Conservation (phyloP, 2,888 invertebrate genomes). For the Rhimphoctona megacephalus region DNA sequence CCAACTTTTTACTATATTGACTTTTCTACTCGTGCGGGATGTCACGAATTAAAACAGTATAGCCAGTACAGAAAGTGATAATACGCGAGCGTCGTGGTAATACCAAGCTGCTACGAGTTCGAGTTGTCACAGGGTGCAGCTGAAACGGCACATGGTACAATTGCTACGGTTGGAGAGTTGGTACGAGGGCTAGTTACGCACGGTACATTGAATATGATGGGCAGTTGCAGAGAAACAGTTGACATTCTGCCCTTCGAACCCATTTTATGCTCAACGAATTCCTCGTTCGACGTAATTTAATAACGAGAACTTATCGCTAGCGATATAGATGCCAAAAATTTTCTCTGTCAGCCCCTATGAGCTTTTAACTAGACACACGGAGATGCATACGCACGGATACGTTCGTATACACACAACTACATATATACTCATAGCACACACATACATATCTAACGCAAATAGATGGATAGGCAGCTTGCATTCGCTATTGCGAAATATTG, state of each 20-base stretch:
- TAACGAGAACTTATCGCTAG: neutral
- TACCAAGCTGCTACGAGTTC: too few species aligned
- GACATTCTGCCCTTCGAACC: neutral
- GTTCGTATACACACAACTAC: neutral
- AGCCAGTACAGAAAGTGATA: too few species aligned
- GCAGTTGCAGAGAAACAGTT: too few species aligned
- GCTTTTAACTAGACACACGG: neutral
- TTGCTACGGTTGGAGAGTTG: too few species aligned
- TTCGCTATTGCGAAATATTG: slow-evolving; percentile 29
- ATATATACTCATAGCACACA: neutral
- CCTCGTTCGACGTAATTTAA: neutral
- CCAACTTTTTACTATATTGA: too few species aligned
- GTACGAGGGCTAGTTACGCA: too few species aligned
- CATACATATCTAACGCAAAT: neutral
- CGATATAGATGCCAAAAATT: neutral
- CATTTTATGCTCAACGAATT: neutral
- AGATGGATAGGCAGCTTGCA: slow-evolving; percentile 33
- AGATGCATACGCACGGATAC: neutral
- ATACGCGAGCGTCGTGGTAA: too few species aligned
- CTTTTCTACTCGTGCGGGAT: too few species aligned
- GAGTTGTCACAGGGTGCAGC: too few species aligned
- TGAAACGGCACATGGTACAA: too few species aligned
- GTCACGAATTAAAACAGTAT: too few species aligned
- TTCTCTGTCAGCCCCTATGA: neutral
- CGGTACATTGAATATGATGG: too few species aligned